Conservation (phyloP, 2,888 invertebrate genomes). For the Brachycybe producta region DNA sequence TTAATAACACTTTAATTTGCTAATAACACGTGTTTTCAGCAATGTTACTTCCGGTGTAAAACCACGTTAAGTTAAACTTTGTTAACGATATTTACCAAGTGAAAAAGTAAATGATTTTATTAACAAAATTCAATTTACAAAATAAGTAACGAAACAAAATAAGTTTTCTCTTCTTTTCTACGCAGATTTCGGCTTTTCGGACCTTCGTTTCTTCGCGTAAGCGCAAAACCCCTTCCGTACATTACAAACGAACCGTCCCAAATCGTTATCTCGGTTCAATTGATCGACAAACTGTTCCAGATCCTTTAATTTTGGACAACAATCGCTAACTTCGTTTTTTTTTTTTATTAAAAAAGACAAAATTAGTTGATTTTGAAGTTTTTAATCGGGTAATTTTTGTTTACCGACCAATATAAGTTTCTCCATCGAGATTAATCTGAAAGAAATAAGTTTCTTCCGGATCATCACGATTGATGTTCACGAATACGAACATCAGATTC, state of each 20-base stretch:
- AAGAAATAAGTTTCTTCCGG: not conserved
- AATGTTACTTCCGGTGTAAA: too few species aligned
- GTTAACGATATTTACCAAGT: too few species aligned
- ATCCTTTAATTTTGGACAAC: not conserved
- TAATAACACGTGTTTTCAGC: too few species aligned
- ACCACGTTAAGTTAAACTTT: too few species aligned
- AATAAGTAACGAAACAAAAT: too few species aligned
- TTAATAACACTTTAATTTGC: too few species aligned
- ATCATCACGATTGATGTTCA: not conserved
- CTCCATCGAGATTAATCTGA: not conserved
- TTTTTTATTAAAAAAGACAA: too few species aligned
- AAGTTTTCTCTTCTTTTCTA: too few species aligned
- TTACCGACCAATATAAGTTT: conserved; percentile 1
- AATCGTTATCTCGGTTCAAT: not conserved
- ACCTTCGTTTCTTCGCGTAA: too few species aligned
- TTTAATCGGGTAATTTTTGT: not conserved
- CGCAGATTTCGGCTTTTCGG: too few species aligned
- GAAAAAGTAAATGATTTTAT: too few species aligned
- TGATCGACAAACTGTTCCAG: not conserved
- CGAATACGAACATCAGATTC: conserved; percentile 8
- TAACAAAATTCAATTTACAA: too few species aligned
- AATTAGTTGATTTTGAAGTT: not conserved
- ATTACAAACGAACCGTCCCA: not conserved
- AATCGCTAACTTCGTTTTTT: conserved; percentile 3
- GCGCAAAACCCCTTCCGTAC: conserved; percentile 1